Evolutionary conservation across 2,888 invertebrate genomes (phyloP), one percentile per base, ranked within the genome.

Genomic region (Craniophora ligustri): DNA sequence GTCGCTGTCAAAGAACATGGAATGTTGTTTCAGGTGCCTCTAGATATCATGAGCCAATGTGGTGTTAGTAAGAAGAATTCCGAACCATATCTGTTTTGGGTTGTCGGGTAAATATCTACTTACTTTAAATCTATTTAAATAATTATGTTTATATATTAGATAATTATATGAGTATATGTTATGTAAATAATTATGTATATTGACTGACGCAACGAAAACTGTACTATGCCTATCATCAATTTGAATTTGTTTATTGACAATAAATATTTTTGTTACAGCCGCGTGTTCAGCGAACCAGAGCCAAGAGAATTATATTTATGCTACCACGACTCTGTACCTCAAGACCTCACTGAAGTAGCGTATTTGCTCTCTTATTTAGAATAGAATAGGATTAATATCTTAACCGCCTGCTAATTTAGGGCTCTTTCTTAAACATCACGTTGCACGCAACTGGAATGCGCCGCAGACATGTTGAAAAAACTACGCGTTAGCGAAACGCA

Each of bases 311-410:
- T 98, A 8, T 98, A 97, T 79, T 95, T 98, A 32, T 98, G 98
- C 85, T 97, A 97, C 86, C 96, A 97, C 71, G 97, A 98, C 62
- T 96, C 96, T 18, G 95, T 97, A 10, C 97, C 98, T 0, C 98
- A 98, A 87, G 98, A 98, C 91, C 92, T 98, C 71, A 95, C 98
- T 0, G 98, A 98, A 94, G 94, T 98, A 76, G 98, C 98, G 5
- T 98, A 97, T 85, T 95, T 96, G 70, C 91, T 97, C 3, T 95
- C 92, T 46, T 95, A 93, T 85, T 89, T 92, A 64, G 92, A 92
- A 68, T 92, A 26, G n/a, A n/a, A n/a, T n/a, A n/a, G n/a, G n/a
- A n/a, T n/a, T n/a, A n/a, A n/a, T n/a, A n/a, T n/a, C n/a, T n/a
- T n/a, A n/a, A n/a, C n/a, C n/a, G n/a, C n/a, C n/a, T n/a, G n/a